Percentiles rank a stretch among this genome's conserved stretches.
phyloP scores from a whole-genome alignment of 2,888 invertebrate species.

The Eristalis arbustorum region DNA sequence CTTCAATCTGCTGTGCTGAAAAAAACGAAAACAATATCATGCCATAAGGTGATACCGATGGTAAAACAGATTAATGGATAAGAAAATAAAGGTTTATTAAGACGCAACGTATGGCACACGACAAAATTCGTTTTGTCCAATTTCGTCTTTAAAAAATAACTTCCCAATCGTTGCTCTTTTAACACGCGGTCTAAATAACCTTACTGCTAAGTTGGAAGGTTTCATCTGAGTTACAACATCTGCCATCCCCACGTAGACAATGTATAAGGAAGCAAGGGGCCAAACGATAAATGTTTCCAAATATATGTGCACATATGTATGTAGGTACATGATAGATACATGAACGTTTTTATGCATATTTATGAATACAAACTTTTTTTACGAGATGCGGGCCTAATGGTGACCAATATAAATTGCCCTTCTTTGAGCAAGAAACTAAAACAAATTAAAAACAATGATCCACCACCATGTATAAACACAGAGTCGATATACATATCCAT shows the following conservation, averaged over 20 bases:
- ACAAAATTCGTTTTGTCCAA: conserved; percentile 13
- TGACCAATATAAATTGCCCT: not conserved
- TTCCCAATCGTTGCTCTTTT: not conserved
- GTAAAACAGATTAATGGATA: conserved; percentile 38
- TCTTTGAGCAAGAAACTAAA: not conserved
- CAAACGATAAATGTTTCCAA: not conserved
- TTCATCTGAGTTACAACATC: not conserved
- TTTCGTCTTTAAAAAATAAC: not conserved
- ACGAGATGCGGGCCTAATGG: not conserved
- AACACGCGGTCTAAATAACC: not conserved
- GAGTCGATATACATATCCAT: too few species aligned
- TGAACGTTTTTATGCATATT: not conserved
- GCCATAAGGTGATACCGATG: conserved; percentile 58
- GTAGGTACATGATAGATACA: not conserved
- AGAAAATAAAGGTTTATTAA: conserved; percentile 21
- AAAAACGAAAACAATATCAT: conserved; percentile 25
- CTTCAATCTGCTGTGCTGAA: conserved; percentile 26
- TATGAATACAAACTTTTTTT: not conserved
- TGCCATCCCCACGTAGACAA: not conserved
- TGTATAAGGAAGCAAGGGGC: not conserved
- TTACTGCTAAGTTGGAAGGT: not conserved
- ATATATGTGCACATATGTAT: not conserved
- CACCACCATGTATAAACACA: not conserved
- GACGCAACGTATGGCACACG: conserved; percentile 56
- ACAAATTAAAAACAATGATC: not conserved